Base-by-base conservation (phyloP, 2,113 vertebrate species). In the Chaenocephalus aceratus region DNA sequence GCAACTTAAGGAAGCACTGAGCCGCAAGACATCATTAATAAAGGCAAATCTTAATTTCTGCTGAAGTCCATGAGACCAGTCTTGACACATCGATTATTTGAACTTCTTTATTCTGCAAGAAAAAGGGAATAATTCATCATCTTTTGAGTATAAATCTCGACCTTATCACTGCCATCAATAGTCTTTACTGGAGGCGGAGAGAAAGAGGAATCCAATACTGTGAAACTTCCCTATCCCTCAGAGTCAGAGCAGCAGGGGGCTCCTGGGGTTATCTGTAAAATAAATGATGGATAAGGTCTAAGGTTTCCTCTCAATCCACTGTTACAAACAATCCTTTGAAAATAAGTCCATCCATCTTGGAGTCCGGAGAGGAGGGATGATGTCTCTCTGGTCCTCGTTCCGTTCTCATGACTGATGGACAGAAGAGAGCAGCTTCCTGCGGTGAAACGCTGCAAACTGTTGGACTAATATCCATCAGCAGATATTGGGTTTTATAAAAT, bases 281-380 rank as follows among this genome's bases (percentile, higher is more conserved):
- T 62, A 53, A 63, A 80, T 68, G 72, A 72, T 48, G 23, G 58
- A 79, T 70, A 56, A 70, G 56, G 60, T 57, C 9, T 51, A 7
- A 2, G 2, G 4, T 72, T 72, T 74, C 18, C 15, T 63, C 45
- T 34, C 53, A 65, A 76, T 63, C 54, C 71, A 58, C 44, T 67
- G 13, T 1, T 10, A 68, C 41, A 76, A 16, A 70, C 21, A 68
- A 67, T 73, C 61, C 74, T 60, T 0, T 0, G 26, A 26, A 70
- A 67, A 73, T 84, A 48, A 75, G 36, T 77, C 67, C 63, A 78
- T 76, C 66, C 53, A 81, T 85, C 79, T 80, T 68, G 45, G 2
- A 7, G 30, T 26, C 51, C 1, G 7, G 36, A 68, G 30, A 72
- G n/a, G 18, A 65, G 6, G 53, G 73, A 67, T 75, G 26, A 81